Evolutionary conservation across 2,797 vertebrate species (phyloP).

Genomic region (Helarctos malayanus): DNA sequence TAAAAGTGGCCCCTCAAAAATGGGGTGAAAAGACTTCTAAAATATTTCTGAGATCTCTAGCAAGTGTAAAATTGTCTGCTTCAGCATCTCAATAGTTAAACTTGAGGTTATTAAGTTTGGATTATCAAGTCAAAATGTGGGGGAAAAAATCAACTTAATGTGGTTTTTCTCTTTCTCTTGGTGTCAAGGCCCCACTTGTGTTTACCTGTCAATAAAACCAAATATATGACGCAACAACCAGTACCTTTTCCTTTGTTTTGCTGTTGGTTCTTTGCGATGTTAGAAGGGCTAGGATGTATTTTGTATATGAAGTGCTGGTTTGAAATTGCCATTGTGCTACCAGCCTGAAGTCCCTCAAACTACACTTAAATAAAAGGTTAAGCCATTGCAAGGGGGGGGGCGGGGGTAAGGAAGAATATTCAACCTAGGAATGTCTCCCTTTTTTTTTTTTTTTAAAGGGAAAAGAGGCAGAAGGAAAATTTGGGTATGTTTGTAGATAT

Average conservation of each 20-base stretch:
- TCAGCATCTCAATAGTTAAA: conserved; percentile 1
- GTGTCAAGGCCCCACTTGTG: conserved; percentile 23
- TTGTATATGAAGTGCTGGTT: not conserved
- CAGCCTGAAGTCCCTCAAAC: not conserved
- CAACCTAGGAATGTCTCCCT: not conserved
- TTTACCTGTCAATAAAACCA: conserved; percentile 40
- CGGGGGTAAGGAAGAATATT: not conserved
- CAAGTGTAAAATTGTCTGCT: not conserved
- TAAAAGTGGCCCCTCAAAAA: not conserved
- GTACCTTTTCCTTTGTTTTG: not conserved
- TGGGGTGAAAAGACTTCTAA: not conserved
- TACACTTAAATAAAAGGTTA: conserved; percentile 39
- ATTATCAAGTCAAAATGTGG: conserved; percentile 8
- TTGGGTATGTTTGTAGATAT: not conserved
- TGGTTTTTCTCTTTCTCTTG: not conserved
- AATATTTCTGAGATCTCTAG: conserved; percentile 15
- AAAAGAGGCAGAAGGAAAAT: not conserved
- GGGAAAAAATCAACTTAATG: not conserved
- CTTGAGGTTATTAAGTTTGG: not conserved
- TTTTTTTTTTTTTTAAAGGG: conserved; percentile 28
- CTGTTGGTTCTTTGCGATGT: not conserved
- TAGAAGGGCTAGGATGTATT: not conserved
- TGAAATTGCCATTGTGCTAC: not conserved
- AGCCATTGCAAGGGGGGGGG: conserved; percentile 68
- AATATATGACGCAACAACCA: not conserved